Evolutionary conservation across 2,797 vertebrate genomes (phyloP), one percentile per base, ranked within the genome.

Genomic region (Rhinatrema bivittatum): DNA sequence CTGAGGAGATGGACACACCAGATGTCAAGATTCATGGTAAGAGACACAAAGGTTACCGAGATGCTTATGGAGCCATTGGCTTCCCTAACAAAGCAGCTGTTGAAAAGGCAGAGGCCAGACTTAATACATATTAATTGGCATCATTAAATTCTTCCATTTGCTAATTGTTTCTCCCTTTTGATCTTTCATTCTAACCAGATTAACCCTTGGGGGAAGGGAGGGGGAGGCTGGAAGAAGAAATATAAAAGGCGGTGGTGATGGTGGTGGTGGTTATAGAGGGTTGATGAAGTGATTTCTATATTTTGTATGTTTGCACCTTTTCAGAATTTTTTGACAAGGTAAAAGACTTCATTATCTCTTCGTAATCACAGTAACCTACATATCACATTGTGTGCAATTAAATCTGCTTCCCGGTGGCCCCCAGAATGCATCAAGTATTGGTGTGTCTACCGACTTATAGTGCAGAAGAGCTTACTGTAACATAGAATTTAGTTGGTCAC

Each of bases 81-180:
- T 40, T 35, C 53, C 39, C 46, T 56, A 55, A 55, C 49, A 33
- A 22, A 54, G 62, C 68, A 67, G 65, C 63, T 69, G 68, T 72
- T 65, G 76, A 72, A 78, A 75, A 79, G 74, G 75, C 70, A 72
- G 48, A 62, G 80, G 78, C 86, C 76, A 81, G 72, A 82, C 82
- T 87, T 82, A 86, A 87, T 89, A 69, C 85, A 88, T 91, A 84
- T 84, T 88, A 87, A 89, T 91, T 88, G 82, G 79, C 70, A 68
- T 87, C 81, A 86, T 90, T 89, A 88, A 86, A 75, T 80, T 78
- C 62, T 56, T 70, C 66, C 74, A 78, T 70, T 85, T 79, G 74
- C 70, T 65, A 78, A 83, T 85, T 84, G 82, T 66, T 81, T 80
- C 74, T 72, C 80, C 76, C 65, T 81, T 90, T 87, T 86, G 84